Evolutionary conservation across 2,113 vertebrate species (phyloP).

Genomic region (Serilophus lunatus): DNA sequence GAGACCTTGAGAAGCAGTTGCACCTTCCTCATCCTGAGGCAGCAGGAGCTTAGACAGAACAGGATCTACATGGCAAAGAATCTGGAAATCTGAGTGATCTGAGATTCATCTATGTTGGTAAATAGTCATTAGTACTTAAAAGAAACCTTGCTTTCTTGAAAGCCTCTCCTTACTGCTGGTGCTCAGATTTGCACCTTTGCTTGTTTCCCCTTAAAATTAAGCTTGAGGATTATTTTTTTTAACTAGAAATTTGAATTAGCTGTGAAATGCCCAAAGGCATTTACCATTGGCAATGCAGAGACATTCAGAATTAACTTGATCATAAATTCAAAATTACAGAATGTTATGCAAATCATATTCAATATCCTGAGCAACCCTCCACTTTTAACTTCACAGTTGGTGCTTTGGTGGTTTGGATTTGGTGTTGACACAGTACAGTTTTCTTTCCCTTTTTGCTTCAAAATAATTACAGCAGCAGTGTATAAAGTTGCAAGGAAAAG

Average conservation of each 20-base stretch:
- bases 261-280: background rate
- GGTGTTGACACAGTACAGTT: background rate
- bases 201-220: background rate
- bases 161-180: background rate
- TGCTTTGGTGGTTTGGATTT: background rate
- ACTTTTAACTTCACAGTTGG: background rate
- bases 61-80: slow-evolving; percentile 58
- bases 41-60: slow-evolving; percentile 61
- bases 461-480: background rate
- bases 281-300: background rate
- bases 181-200: background rate
- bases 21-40: slow-evolving; percentile 55
- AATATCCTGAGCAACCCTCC: background rate
- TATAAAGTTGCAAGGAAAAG: background rate
- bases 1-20: slow-evolving; percentile 73
- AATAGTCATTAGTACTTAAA: background rate
- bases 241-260: background rate
- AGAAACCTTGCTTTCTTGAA: background rate
- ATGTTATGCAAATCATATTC: background rate
- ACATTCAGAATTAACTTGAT: background rate
- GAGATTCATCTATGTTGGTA: slow-evolving; percentile 71
- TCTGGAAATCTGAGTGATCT: slow-evolving; percentile 53
- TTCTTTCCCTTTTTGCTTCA: background rate
- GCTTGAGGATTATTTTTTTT: background rate
- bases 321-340: background rate